Percentiles rank a stretch among this genome's conserved stretches.
phyloP scores from a whole-genome alignment of 2,797 vertebrate species.

The Acropternis orthonyx region DNA sequence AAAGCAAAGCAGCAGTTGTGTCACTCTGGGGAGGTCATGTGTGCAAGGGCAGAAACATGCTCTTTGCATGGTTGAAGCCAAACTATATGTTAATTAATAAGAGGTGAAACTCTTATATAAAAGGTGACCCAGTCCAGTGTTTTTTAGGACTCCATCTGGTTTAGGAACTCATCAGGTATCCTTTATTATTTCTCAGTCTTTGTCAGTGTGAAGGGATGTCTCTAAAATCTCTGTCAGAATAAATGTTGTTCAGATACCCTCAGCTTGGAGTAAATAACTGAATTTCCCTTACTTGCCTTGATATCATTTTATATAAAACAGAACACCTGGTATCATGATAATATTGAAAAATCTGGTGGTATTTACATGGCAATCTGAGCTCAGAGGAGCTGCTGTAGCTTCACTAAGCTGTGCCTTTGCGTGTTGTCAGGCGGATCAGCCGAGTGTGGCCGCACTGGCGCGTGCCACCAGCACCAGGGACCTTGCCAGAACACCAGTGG shows the following conservation, averaged over 20 bases:
- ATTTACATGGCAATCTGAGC: neutral
- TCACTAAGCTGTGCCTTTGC: neutral
- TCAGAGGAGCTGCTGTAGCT: neutral
- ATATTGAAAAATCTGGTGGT: neutral
- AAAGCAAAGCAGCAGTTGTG: neutral
- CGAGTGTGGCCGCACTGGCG: accelerated
- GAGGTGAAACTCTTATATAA: neutral
- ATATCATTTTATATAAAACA: neutral
- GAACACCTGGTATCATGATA: neutral
- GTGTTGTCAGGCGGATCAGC: neutral
- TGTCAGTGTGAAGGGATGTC: neutral
- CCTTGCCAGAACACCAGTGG: neutral
- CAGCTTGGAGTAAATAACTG: neutral
- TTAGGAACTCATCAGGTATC: neutral
- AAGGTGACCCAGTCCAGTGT: neutral
- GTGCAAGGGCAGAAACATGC: neutral
- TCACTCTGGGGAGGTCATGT: neutral
- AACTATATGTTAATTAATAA: neutral
- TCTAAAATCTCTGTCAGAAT: neutral
- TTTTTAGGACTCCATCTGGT: neutral
- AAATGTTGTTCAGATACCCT: neutral
- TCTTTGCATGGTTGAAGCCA: neutral
- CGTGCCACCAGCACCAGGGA: neutral
- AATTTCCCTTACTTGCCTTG: neutral
- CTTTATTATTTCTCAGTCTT: neutral